Conservation (phyloP, 1,140 invertebrate genomes). For the Ceratitis capitata region DNA sequence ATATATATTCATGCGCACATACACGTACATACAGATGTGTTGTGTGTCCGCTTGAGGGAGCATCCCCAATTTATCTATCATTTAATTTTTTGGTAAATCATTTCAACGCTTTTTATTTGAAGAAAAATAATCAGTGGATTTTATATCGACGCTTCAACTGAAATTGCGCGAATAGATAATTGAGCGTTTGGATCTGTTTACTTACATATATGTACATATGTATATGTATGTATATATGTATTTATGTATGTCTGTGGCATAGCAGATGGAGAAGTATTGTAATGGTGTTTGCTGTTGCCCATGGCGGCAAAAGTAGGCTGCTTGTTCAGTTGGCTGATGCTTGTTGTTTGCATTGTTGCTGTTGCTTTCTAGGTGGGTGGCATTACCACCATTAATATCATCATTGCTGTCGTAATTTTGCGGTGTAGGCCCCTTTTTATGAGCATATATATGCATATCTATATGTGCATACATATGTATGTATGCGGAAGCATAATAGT, state of each 20-base stretch:
- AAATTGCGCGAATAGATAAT: background rate
- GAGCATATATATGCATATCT: background rate
- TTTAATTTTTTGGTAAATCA: conserved; percentile 44
- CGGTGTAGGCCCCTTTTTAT: conserved; percentile 11
- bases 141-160: conserved; percentile 29
- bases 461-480: background rate
- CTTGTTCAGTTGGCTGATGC: background rate
- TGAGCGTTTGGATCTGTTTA: background rate
- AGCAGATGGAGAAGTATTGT: background rate
- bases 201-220: no score
- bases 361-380: background rate
- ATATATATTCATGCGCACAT: background rate
- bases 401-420: conserved; percentile 22
- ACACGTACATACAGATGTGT: background rate
- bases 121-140: conserved; percentile 43
- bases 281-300: background rate
- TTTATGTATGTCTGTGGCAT: no score
- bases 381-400: conserved; percentile 20
- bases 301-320: conserved; percentile 2
- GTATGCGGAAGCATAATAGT: background rate
- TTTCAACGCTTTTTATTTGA: conserved; percentile 42
- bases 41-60: background rate
- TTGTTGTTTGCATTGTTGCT: background rate
- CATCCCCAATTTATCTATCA: conserved; percentile 18
- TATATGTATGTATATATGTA: no score